Evolutionary conservation across 2,888 invertebrate species (phyloP), one percentile per base, ranked within the genome.

Genomic region (Drosophila phalerata): DNA sequence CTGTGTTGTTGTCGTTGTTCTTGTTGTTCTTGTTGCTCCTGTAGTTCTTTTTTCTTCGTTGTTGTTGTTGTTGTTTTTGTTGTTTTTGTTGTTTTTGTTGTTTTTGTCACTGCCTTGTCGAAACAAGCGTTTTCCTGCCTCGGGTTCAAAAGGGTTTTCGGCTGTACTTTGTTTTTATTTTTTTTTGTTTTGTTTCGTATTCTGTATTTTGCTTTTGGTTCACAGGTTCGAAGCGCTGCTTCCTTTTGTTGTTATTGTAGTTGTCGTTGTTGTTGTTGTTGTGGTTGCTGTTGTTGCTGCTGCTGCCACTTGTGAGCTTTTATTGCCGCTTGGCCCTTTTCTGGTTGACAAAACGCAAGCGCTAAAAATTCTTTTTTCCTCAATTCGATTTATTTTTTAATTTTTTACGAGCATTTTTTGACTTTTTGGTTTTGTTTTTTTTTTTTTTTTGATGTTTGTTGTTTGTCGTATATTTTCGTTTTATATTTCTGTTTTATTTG

Each of bases 71-170:
- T 65, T 72, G 68, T 43, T n/a, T n/a, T 62, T 51, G 25, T 52
- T 80, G 69, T 40, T 69, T 52, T 34, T 66, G 68, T 38, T 64
- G 64, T 45, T 68, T 57, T 52, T 79, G 40, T 65, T 72, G 66
- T 43, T 62, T 51, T 58, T 63, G 67, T 77, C 63, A 53, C 73
- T 76, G 69, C 65, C 62, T 74, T 70, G 86, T 85, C 73, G 81
- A 85, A 85, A 89, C 85, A 85, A 89, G 89, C 84, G 89, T 89
- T 85, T 89, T 89, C 84, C 73, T 79, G 89, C 84, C 88, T 68
- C 65, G 73, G 82, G 69, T 69, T 76, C 72, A 69, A 73, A 78
- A 67, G 69, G 77, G 69, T 55, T 70, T 62, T 61, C 37, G 61
- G 30, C 37, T 57, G 30, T 77, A 77, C 51, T 58, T 42, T 56